A percentile compares a stretch with the other conserved stretches of the same genome.
Conservation (phyloP, 2,113 vertebrate species). For the Scomber colias region DNA sequence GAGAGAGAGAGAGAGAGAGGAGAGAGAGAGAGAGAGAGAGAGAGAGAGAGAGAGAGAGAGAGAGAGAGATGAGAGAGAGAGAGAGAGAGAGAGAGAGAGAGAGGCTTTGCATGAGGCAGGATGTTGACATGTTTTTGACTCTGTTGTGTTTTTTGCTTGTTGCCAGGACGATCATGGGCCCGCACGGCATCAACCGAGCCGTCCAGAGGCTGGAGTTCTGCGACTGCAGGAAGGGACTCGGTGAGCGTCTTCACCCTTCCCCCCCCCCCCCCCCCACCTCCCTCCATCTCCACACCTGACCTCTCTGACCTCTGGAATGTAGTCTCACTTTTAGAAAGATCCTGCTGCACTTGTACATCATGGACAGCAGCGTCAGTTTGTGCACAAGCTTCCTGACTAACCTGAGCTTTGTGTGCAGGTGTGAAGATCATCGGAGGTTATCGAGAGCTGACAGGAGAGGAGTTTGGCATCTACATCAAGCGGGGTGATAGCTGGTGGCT, state of each 20-base stretch:
- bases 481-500: conserved; percentile 85
- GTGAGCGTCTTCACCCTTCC: conserved; percentile 75
- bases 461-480: conserved; percentile 91
- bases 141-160: conserved; percentile 26
- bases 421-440: conserved; percentile 91
- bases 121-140: conserved; percentile 47
- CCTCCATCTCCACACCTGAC: neutral
- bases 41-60: neutral
- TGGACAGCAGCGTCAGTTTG: too few species aligned
- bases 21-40: conserved; percentile 3
- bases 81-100: neutral
- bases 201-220: conserved; percentile 88
- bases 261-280: neutral
- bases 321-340: neutral
- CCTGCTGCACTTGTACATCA: too few species aligned
- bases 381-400: neutral
- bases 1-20: neutral
- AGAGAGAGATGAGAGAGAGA: neutral
- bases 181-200: conserved; percentile 88
- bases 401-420: conserved; percentile 72
- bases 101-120: conserved; percentile 34
- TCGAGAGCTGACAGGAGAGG: conserved; percentile 86
- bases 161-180: conserved; percentile 90
- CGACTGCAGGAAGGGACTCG: conserved; percentile 89
- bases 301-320: neutral